phyloP scores from a whole-genome alignment of 2,888 invertebrate species.

The Eupsilia transversa region DNA sequence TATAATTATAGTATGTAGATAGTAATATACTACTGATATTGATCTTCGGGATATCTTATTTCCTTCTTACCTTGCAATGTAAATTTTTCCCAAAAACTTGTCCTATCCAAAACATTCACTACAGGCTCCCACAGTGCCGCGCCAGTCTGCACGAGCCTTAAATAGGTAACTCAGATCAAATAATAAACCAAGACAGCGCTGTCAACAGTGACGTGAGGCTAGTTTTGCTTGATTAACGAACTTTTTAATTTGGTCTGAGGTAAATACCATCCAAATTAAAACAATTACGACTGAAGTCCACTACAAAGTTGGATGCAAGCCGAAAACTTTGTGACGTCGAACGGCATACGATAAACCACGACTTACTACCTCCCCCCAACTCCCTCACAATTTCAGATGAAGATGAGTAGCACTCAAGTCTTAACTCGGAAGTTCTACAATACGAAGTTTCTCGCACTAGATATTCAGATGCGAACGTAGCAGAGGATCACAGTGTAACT shows the following conservation, averaged over 20 bases:
- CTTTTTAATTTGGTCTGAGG: too few relatives aligned
- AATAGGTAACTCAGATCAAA: too few relatives aligned
- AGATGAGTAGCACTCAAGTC: conserved; percentile 54
- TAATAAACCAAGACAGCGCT: too few relatives aligned
- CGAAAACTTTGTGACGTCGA: conserved; percentile 30
- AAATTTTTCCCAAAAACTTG: background rate
- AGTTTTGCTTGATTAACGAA: too few relatives aligned
- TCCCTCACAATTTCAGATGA: conserved; percentile 56
- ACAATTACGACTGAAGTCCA: conserved; percentile 16
- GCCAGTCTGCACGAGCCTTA: too few relatives aligned
- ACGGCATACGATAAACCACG: conserved; percentile 44
- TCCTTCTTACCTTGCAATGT: background rate
- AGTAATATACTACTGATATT: background rate
- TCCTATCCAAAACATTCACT: background rate
- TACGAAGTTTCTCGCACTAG: conserved; percentile 56
- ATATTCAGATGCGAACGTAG: conserved; percentile 37
- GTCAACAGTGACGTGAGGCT: too few relatives aligned
- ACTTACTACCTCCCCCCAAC: conserved; percentile 22
- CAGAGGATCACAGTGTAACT: conserved; percentile 12
- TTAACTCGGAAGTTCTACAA: conserved; percentile 57
- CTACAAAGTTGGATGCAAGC: conserved; percentile 36
- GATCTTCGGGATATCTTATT: background rate
- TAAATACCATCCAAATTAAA: conserved; percentile 8
- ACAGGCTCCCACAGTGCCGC: too few relatives aligned
- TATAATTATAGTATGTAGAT: too few relatives aligned